phyloP scores from a whole-genome alignment of 2,797 vertebrate genomes.

The Alauda arvensis region DNA sequence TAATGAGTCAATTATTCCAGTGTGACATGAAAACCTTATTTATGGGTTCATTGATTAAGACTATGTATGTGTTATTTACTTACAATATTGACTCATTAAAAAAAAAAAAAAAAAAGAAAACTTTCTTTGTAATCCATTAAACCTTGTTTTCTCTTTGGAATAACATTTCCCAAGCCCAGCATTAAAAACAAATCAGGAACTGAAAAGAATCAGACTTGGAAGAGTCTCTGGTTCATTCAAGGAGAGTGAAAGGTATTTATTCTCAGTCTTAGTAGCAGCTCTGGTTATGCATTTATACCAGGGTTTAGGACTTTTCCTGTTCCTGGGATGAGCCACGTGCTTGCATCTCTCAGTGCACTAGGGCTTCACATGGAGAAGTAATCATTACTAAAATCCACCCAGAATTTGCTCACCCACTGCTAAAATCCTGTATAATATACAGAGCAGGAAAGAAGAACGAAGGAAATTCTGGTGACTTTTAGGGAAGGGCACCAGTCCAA shows the following conservation, averaged over 20 bases:
- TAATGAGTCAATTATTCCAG: slow-evolving; percentile 50
- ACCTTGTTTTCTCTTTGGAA: neutral
- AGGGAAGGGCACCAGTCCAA: neutral
- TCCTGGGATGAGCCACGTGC: neutral
- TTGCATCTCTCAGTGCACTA: neutral
- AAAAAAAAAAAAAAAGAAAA: neutral
- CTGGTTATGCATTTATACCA: neutral
- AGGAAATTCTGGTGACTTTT: neutral
- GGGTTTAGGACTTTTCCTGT: neutral
- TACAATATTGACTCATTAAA: neutral
- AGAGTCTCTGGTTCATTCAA: neutral
- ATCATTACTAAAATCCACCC: neutral
- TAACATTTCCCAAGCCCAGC: neutral
- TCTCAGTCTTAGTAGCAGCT: neutral
- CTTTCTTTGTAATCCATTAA: neutral
- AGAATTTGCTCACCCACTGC: neutral
- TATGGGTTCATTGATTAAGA: slow-evolving; percentile 44
- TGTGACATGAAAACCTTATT: slow-evolving; percentile 44
- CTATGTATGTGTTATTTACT: slow-evolving; percentile 27
- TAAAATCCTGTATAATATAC: neutral
- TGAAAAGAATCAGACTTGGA: neutral
- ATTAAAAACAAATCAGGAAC: neutral
- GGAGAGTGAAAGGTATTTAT: neutral
- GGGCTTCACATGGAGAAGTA: neutral
- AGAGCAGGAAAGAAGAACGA: neutral